These are phyloP conservation scores for Trematocara marginatum DNA, from an alignment of 2,113 vertebrate species.

Conservation along the genomic window DNA sequence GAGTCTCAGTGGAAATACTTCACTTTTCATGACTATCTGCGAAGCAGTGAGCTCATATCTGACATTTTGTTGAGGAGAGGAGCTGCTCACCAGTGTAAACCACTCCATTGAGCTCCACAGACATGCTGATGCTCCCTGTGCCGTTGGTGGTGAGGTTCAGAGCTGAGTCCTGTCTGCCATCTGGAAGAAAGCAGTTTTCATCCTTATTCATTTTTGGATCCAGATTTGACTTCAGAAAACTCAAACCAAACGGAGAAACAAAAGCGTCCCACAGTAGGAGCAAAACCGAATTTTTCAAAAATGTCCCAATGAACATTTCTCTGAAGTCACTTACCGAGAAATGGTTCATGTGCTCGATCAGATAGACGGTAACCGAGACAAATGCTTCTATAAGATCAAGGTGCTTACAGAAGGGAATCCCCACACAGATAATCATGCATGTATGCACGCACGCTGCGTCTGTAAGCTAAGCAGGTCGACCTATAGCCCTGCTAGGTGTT, in stretches of 20 bases:
- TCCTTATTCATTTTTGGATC: background rate
- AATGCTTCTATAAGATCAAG: slow-evolving; percentile 30
- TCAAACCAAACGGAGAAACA: background rate
- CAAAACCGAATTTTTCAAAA: background rate
- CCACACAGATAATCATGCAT: background rate
- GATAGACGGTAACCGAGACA: slow-evolving; percentile 16
- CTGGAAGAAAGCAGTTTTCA: slow-evolving; percentile 31
- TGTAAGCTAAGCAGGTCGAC: slow-evolving; percentile 27
- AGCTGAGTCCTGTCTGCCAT: slow-evolving; percentile 81
- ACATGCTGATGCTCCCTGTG: slow-evolving; percentile 93
- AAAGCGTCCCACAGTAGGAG: background rate
- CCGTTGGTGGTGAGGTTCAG: slow-evolving; percentile 75
- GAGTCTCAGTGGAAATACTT: background rate
- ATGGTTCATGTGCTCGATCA: background rate
- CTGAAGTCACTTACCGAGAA: slow-evolving; percentile 35
- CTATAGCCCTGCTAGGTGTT: slow-evolving; percentile 1
- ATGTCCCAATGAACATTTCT: background rate
- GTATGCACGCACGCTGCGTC: background rate
- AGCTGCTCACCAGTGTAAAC: slow-evolving; percentile 83
- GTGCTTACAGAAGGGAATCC: slow-evolving; percentile 18
- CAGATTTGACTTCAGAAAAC: background rate
- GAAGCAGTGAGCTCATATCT: background rate
- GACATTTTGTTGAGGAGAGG: background rate
- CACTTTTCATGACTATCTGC: background rate
- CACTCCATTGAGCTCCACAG: slow-evolving; percentile 91